These are phyloP conservation scores for Saxidomus purpurata DNA, from an alignment of 1,140 invertebrate species.

Conservation along the genomic window DNA sequence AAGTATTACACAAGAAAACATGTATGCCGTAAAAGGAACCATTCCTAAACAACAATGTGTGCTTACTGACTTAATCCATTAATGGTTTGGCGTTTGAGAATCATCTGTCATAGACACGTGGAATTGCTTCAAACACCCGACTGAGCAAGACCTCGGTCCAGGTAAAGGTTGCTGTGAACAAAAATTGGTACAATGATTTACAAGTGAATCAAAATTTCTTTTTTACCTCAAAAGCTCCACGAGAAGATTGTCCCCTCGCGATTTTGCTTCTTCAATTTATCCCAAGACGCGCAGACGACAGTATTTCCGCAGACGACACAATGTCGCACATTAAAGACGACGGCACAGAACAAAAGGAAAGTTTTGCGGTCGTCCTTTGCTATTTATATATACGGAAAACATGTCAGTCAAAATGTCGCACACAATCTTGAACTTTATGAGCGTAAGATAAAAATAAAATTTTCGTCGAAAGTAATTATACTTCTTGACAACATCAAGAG, in stretches of 20 bases:
- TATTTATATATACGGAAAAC: slow-evolving; percentile 30
- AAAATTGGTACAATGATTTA: no score
- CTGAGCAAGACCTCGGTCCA: no score
- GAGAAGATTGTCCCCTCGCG: not conserved
- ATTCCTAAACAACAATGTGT: no score
- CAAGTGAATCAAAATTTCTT: no score
- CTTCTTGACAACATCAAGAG: not conserved
- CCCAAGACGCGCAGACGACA: slow-evolving; percentile 13
- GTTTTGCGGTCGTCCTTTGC: not conserved
- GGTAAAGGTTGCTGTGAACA: no score
- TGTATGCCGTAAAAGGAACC: no score
- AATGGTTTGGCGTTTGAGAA: no score
- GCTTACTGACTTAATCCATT: no score
- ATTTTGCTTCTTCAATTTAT: not conserved
- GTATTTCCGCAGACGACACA: slow-evolving; percentile 15
- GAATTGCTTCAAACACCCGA: no score
- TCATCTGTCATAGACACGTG: no score
- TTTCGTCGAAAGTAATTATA: not conserved
- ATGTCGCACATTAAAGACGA: not conserved
- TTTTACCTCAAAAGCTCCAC: not conserved
- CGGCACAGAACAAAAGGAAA: slow-evolving; percentile 17
- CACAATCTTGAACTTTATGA: not conserved
- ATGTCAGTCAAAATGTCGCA: slow-evolving; percentile 6
- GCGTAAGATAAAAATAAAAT: not conserved
- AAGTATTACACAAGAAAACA: no score